phyloP scores from a whole-genome alignment of 2,888 invertebrate species.

The Mythimna lalbum region DNA sequence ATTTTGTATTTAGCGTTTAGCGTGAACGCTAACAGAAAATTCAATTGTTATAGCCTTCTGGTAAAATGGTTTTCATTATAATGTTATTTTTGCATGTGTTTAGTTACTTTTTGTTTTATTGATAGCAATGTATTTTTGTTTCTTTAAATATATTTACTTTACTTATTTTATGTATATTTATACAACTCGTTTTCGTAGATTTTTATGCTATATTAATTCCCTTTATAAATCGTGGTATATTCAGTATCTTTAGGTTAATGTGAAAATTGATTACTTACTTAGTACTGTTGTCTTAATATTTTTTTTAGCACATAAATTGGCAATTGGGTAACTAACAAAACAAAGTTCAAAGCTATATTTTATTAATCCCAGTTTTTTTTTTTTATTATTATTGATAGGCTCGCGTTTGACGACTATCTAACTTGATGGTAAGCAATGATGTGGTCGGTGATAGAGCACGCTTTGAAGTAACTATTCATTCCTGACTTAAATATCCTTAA shows the following conservation, averaged over 20 bases:
- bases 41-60: too few relatives aligned
- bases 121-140: neutral
- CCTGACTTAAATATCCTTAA: too few relatives aligned
- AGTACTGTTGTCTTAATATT: neutral
- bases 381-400: neutral
- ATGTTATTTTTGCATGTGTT: constrained; percentile 1
- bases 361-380: too few relatives aligned
- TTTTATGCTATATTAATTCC: neutral
- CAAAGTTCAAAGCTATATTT: neutral
- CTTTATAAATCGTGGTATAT: neutral
- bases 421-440: too few relatives aligned
- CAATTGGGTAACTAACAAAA: neutral
- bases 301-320: too few relatives aligned
- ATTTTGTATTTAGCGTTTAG: too few relatives aligned
- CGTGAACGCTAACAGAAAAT: too few relatives aligned
- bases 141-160: neutral
- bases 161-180: neutral
- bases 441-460: too few relatives aligned
- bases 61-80: neutral
- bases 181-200: too few relatives aligned
- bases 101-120: neutral
- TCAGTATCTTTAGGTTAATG: neutral
- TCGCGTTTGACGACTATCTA: too few relatives aligned
- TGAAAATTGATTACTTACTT: neutral
- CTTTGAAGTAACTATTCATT: too few relatives aligned